These are phyloP conservation scores for Petrolisthes cinctipes DNA, from an alignment of 2,888 invertebrate genomes.

Conservation along the genomic window DNA sequence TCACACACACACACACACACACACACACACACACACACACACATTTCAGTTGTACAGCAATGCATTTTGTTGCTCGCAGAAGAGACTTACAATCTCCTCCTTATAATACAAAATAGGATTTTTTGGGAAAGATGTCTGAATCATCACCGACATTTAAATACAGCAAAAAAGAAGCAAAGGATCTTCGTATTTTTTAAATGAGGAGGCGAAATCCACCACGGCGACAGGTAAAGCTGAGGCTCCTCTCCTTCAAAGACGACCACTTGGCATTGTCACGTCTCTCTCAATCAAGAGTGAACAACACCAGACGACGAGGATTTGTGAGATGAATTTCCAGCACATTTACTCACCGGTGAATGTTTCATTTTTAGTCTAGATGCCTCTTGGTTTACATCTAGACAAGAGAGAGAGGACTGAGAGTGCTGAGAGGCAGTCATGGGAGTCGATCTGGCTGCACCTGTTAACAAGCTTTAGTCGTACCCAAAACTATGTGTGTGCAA, in stretches of 20 bases:
- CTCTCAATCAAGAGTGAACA: background rate
- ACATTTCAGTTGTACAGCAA: conserved; percentile 21
- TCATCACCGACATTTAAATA: conserved; percentile 33
- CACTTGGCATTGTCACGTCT: too few species aligned
- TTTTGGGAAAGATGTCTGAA: conserved; percentile 59
- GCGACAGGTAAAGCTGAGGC: conserved; percentile 23
- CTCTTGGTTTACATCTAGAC: too few species aligned
- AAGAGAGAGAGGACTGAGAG: too few species aligned
- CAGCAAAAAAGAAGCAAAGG: conserved; percentile 11
- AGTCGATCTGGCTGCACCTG: too few species aligned
- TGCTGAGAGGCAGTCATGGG: too few species aligned
- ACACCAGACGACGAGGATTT: too few species aligned
- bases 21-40: conserved; percentile 10
- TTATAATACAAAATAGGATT: conserved; percentile 34
- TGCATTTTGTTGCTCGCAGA: conserved; percentile 49
- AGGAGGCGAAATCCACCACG: conserved; percentile 34
- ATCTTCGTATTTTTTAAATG: conserved; percentile 1
- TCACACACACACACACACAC: conserved; percentile 25
- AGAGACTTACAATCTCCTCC: conserved; percentile 35
- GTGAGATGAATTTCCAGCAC: too few species aligned
- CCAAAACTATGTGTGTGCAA: conserved; percentile 55
- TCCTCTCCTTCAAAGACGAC: too few species aligned
- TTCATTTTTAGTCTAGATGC: too few species aligned
- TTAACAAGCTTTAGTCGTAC: conserved; percentile 53
- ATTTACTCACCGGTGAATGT: too few species aligned